Evolutionary conservation across 2,888 invertebrate genomes (phyloP).

Genomic region (Phasia obesa): DNA sequence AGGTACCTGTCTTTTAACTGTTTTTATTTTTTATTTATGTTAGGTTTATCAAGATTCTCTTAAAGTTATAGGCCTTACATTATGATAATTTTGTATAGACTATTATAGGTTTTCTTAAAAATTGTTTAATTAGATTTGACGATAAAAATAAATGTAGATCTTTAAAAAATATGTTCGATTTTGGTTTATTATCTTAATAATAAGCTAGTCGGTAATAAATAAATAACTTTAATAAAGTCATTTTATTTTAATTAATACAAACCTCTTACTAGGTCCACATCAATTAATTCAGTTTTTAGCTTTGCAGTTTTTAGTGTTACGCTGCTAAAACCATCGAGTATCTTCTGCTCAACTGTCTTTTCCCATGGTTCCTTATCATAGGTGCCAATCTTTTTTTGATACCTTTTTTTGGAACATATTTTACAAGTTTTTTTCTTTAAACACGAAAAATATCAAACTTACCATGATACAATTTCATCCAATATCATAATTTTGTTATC

Average conservation of each 20-base stretch:
- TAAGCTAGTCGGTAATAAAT: too few species aligned
- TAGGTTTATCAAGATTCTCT: too few species aligned
- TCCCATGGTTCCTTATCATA: constrained; percentile 99
- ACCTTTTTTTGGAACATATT: constrained; percentile 84
- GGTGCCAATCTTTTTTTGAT: constrained; percentile 97
- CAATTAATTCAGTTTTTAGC: constrained; percentile 95
- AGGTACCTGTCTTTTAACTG: too few species aligned
- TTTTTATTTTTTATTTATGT: too few species aligned
- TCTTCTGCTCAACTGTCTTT: constrained; percentile 95
- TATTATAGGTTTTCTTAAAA: too few species aligned
- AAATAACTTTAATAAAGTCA: too few species aligned
- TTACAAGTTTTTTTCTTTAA: not conserved
- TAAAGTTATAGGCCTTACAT: too few species aligned
- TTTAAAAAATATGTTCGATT: too few species aligned
- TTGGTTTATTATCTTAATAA: too few species aligned
- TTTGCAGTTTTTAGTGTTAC: constrained; percentile 90
- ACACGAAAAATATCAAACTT: constrained; percentile 64
- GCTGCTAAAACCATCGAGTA: constrained; percentile 92
- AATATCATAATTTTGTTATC: constrained; percentile 80
- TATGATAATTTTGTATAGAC: too few species aligned
- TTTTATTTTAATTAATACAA: constrained; percentile 2
- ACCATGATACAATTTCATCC: constrained; percentile 83
- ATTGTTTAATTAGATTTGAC: too few species aligned
- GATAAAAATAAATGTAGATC: too few species aligned
- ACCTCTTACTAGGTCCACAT: constrained; percentile 98